Conservation (phyloP, 2,797 vertebrate species). For the Galaxias olidus region DNA sequence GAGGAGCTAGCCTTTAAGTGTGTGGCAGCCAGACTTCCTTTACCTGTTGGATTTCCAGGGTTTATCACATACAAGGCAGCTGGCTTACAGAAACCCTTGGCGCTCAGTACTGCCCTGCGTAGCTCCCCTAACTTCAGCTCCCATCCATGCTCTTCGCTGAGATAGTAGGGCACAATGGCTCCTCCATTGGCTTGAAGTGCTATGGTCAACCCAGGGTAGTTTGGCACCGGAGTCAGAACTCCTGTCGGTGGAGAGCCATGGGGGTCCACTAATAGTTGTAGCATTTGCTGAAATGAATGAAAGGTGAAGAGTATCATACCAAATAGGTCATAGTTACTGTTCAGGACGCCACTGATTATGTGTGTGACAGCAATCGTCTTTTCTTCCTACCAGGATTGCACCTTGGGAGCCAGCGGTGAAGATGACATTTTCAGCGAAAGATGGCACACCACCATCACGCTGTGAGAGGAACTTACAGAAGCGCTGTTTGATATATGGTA, state of each 20-base stretch:
- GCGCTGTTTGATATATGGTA: slow-evolving; percentile 36
- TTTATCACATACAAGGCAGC: slow-evolving; percentile 74
- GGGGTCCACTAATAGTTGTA: slow-evolving; percentile 57
- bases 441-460: slow-evolving; percentile 68
- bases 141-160: slow-evolving; percentile 75
- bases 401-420: slow-evolving; percentile 65
- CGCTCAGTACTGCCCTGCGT: slow-evolving; percentile 50
- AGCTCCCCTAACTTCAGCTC: slow-evolving; percentile 65
- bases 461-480: slow-evolving; percentile 66
- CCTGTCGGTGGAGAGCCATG: slow-evolving; percentile 53
- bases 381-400: slow-evolving; percentile 59
- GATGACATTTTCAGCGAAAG: slow-evolving; percentile 66
- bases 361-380: neutral
- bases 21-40: neutral
- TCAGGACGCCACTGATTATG: neutral
- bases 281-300: slow-evolving; percentile 53
- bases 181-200: slow-evolving; percentile 49
- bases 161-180: slow-evolving; percentile 63
- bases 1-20: neutral
- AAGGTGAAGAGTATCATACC: neutral
- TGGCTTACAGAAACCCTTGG: slow-evolving; percentile 63
- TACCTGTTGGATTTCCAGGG: slow-evolving; percentile 79
- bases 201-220: slow-evolving; percentile 6
- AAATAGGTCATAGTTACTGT: neutral
- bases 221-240: slow-evolving; percentile 68